Percentiles rank a stretch among this genome's conserved stretches.
These are phyloP conservation scores for Capricornis sumatraensis DNA, from an alignment of 2,113 vertebrate species.

Conservation along the genomic window DNA sequence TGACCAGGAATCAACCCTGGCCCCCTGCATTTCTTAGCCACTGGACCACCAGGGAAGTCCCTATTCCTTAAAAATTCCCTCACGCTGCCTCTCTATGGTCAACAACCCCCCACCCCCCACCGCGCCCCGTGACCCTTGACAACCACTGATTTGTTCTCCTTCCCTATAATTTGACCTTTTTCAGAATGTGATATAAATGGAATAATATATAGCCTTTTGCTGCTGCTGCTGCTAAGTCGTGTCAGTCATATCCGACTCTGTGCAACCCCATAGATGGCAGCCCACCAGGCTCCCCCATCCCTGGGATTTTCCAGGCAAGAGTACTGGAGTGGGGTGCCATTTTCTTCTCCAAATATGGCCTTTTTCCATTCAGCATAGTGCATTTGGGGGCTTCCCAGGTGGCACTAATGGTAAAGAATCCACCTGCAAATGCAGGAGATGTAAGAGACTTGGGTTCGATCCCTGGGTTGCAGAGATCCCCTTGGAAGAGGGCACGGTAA, in stretches of 20 bases:
- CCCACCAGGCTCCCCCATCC: too few relatives aligned
- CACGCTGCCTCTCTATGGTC: not conserved
- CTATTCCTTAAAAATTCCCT: not conserved
- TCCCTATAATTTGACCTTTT: not conserved
- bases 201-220: not conserved
- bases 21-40: not conserved
- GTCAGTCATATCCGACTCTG: too few relatives aligned
- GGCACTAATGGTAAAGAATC: not conserved
- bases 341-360: not conserved
- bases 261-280: rapidly evolving
- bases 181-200: not conserved
- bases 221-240: too few relatives aligned
- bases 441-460: not conserved
- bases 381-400: not conserved
- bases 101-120: rapidly evolving
- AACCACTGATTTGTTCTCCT: not conserved
- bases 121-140: not conserved
- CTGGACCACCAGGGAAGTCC: not conserved
- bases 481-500: not conserved
- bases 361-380: not conserved
- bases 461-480: not conserved
- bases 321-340: too few relatives aligned
- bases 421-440: not conserved
- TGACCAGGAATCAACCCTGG: not conserved
- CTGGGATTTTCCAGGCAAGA: too few relatives aligned